Base-by-base conservation (phyloP, 2,797 vertebrate genomes). In the Semotilus atromaculatus region DNA sequence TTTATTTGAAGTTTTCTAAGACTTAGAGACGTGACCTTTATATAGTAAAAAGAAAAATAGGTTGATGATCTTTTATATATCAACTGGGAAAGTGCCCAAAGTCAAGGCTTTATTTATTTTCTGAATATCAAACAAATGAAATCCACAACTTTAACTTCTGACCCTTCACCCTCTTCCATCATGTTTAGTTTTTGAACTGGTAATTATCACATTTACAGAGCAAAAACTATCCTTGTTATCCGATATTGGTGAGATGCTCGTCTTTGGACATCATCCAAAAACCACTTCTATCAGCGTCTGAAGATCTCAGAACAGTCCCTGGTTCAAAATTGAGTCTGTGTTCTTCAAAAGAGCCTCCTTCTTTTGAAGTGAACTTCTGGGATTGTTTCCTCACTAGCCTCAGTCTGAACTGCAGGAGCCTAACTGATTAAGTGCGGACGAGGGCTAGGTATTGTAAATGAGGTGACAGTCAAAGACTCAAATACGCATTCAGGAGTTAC, bases 331-430 rank as follows among this genome's bases (percentile, higher is more conserved):
- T 93, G 91, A 85, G 86, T 91, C 90, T 92, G 93, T 85, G 88
- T 94, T 95, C 95, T 95, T 95, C 94, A 95, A 95, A 95, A 91
- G 93, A 93, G 89, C 92, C 92, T 90, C 91, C 90, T 86, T 88
- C 94, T 92, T 95, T 95, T 95, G 95, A 95, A 93, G 94, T 95
- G 90, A 93, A 94, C 90, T 92, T 94, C 91, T 91, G 92, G 85
- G 88, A 89, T 92, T 91, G 92, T 91, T 90, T 92, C 90, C 92
- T 92, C 89, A 88, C 91, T 89, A 89, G 70, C 82, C 78, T 88
- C 90, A 68, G 91, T 87, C 93, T 88, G 86, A 86, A 84, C 88
- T 84, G 79, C 43, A 40, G 64, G 64, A 70, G 92, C 91, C 91
- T 93, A 94, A 95, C 94, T 94, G 94, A 96, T 96, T 94, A 95